These are phyloP conservation scores for Episyrphus balteatus DNA, from an alignment of 1,140 invertebrate genomes.

Conservation along the genomic window DNA sequence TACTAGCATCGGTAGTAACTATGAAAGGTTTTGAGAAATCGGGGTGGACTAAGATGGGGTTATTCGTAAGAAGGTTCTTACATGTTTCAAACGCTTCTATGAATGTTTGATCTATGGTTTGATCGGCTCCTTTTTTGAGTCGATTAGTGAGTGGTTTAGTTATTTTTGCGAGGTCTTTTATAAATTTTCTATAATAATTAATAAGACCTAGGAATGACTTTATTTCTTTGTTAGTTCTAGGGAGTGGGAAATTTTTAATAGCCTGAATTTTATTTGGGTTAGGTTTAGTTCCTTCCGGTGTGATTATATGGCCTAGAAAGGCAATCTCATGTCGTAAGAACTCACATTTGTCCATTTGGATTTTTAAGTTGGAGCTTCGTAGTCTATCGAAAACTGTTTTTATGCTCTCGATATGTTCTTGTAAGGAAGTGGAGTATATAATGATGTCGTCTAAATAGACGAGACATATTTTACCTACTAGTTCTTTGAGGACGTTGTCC, in stretches of 20 bases:
- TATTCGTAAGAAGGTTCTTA: conserved; percentile 14
- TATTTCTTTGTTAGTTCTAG: conserved; percentile 10
- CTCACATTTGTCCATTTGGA: conserved; percentile 15
- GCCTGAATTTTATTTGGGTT: conserved; percentile 11
- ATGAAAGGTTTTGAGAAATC: conserved; percentile 27
- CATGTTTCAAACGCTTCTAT: conserved; percentile 15
- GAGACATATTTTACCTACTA: conserved; percentile 2
- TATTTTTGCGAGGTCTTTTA: conserved; percentile 12
- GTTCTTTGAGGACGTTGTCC: conserved; percentile 2
- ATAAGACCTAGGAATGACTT: conserved; percentile 11
- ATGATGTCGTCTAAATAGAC: conserved; percentile 8
- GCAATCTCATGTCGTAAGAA: conserved; percentile 17
- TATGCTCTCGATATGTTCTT: conserved; percentile 21
- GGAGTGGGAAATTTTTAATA: conserved; percentile 12
- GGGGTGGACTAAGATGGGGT: conserved; percentile 26
- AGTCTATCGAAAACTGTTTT: conserved; percentile 31
- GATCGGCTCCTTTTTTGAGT: background rate
- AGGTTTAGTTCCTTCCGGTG: conserved; percentile 19
- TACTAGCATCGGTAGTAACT: conserved; percentile 16
- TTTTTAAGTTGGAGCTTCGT: conserved; percentile 10
- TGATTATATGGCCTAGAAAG: conserved; percentile 28
- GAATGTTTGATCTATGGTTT: conserved; percentile 6
- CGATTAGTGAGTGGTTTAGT: background rate
- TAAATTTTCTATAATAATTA: conserved; percentile 18
- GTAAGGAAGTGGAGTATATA: conserved; percentile 11